Evolutionary conservation across 1,140 invertebrate species (phyloP), one percentile per base, ranked within the genome.

Genomic region (Camponotus floridanus): DNA sequence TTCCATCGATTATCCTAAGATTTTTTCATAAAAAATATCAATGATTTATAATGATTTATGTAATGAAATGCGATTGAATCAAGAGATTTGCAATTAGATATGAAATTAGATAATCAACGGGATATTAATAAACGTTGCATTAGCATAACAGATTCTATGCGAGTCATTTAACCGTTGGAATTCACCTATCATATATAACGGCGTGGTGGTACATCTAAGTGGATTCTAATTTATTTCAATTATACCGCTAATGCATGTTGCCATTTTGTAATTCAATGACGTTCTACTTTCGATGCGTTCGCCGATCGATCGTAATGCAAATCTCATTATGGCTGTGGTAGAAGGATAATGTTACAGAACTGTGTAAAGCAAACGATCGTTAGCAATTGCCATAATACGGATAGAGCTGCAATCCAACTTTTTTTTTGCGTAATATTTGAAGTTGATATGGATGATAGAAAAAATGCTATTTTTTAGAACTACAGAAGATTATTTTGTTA

Each of bases 201-300:
- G 11, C 42, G 42, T 55, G 62, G 4, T n/a, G 33, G 51, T 61
- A 18, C 15, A 18, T 5, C 48, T 51, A 81, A 81, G 11, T 42
- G 26, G 67, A 81, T 81, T 15, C 39, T 81, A 61, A 81, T 81
- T 81, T 81, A 81, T 59, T 81, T 81, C 67, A 81, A 81, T 81
- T 81, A 51, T 26, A 13, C 15, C 39, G 39, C 67, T 73, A 81
- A 81, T 73, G 67, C 67, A 55, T 6, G 13, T 51, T 55, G 55
- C 11, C 11, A 71, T 71, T 61, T 70, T 70, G 36, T 80, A 80
- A 80, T 80, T 73, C 39, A 81, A 81, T 61, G 51, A 59, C 36
- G 39, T 45, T 81, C 67, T 70, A 81, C 67, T 73, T 81, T 73
- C 67, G 36, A 73, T 81, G 36, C 36, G 65, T 73, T 45, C 79